These are phyloP conservation scores for Avahi laniger DNA, from an alignment of 2,797 vertebrate genomes.

Conservation along the genomic window DNA sequence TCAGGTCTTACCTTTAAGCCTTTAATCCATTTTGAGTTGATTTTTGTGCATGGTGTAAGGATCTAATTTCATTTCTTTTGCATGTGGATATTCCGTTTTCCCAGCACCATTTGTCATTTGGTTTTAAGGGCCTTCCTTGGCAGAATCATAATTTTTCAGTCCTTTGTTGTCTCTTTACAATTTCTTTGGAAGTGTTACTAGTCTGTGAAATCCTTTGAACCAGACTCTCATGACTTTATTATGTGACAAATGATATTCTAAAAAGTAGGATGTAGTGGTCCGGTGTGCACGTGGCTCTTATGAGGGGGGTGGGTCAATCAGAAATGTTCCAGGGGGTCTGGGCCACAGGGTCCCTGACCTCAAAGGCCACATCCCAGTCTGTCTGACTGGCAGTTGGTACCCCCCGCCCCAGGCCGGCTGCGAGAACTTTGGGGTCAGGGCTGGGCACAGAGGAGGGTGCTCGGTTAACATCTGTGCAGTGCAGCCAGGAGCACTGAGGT, in stretches of 20 bases:
- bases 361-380: background rate
- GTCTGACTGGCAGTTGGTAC: background rate
- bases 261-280: background rate
- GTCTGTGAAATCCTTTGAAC: background rate
- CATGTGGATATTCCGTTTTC: background rate
- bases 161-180: background rate
- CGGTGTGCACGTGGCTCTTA: background rate
- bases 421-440: background rate
- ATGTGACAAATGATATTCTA: background rate
- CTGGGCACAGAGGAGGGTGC: background rate
- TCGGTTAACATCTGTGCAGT: background rate
- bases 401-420: background rate
- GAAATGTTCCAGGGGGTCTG: background rate
- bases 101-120: background rate
- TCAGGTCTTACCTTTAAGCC: background rate
- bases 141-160: background rate
- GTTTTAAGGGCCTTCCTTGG: background rate
- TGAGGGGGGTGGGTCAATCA: background rate
- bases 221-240: background rate
- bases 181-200: background rate
- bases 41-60: background rate
- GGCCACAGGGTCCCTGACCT: background rate
- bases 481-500: background rate
- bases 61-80: background rate
- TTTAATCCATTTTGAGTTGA: background rate